Conservation (phyloP, 2,888 invertebrate genomes). For the Epinotia bilunana region DNA sequence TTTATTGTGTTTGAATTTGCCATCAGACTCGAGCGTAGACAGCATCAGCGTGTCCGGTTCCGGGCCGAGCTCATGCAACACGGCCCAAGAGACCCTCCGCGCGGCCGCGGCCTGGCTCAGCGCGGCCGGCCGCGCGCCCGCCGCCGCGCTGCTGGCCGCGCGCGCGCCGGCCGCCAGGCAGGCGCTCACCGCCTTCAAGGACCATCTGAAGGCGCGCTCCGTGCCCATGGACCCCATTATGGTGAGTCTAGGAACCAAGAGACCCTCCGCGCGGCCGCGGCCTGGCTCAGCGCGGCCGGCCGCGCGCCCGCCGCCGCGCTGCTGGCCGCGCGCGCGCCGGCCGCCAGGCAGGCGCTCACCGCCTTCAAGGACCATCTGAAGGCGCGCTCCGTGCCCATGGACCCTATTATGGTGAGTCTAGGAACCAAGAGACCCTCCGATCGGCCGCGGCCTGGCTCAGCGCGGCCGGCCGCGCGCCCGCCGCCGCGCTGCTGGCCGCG, state of each 20-base stretch:
- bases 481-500: slow-evolving; percentile 73
- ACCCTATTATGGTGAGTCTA: slow-evolving; percentile 70
- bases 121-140: slow-evolving; percentile 77
- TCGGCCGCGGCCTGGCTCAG: slow-evolving; percentile 94
- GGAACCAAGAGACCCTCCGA: no score
- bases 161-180: slow-evolving; percentile 90
- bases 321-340: slow-evolving; percentile 87
- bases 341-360: slow-evolving; percentile 89
- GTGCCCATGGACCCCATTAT: slow-evolving; percentile 87
- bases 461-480: slow-evolving; percentile 77
- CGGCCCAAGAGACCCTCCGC: slow-evolving; percentile 59
- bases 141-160: slow-evolving; percentile 73
- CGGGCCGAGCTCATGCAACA: slow-evolving; percentile 53
- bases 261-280: slow-evolving; percentile 85
- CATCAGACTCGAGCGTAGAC: slow-evolving; percentile 76
- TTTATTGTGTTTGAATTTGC: no score
- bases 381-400: slow-evolving; percentile 90
- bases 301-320: slow-evolving; percentile 66
- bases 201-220: slow-evolving; percentile 91
- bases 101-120: slow-evolving; percentile 95
- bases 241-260: no score
- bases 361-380: slow-evolving; percentile 92
- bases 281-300: slow-evolving; percentile 90
- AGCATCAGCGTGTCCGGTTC: slow-evolving; percentile 72
- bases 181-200: slow-evolving; percentile 90